Base-by-base conservation (phyloP, 2,888 invertebrate species). In the Listrodromus nycthemerus region DNA sequence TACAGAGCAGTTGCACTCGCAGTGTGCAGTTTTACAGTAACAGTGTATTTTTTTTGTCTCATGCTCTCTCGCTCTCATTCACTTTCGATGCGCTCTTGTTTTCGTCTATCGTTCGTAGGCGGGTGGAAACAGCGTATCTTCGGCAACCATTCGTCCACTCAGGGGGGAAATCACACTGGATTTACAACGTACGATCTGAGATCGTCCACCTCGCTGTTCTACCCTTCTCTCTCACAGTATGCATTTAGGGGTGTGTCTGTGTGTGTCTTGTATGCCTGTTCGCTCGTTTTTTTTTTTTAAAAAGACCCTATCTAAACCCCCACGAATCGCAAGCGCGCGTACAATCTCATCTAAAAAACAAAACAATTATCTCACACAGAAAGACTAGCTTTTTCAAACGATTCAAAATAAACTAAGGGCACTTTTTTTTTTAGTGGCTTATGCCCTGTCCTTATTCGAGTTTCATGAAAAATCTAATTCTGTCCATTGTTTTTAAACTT, bases 391-490 rank as follows among this genome's bases (percentile, higher is more conserved):
- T 91, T 89, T 90, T 82, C 86, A 92, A 92, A 92, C 90, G 90
- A 92, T 91, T 90, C 89, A 92, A 92, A 92, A 92, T 92, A 92
- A 92, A 92, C 91, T 92, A 92, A 92, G 92, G 91, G 92, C 92
- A 92, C 92, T 92, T 83, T 85, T 81, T 81, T 75, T 77, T 92
- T 92, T 89, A 92, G 89, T 92, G 92, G 92, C 92, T 89, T 89
- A 92, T 92, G 92, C 92, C 92, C 92, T 91, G 90, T 88, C 89
- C 89, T 92, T 92, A 90, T 91, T 90, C 90, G 88, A 91, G 89
- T 90, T 88, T 91, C 90, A 90, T 95, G 95, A 95, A 95, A 95
- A 95, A 95, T 95, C 94, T 94, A 95, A 95, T 94, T 95, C 94
- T 95, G 95, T 95, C 94, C 94, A 94, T 95, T 95, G 87, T 90